phyloP scores from a whole-genome alignment of 1,140 invertebrate species.

The Zaprionus camerounensis region DNA sequence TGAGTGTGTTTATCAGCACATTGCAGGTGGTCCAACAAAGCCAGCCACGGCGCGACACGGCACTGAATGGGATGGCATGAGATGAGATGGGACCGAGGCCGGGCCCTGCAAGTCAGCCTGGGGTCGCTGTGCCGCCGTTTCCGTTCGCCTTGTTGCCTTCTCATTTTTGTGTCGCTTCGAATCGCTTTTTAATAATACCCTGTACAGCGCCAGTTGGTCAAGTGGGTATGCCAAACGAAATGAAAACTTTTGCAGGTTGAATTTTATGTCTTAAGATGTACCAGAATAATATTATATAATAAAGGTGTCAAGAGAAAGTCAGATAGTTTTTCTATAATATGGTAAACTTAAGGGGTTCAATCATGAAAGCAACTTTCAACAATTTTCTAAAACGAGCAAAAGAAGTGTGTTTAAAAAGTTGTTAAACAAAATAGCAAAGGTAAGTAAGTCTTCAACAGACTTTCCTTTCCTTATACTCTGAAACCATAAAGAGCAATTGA shows the following conservation, averaged over 20 bases:
- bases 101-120: constrained; percentile 54
- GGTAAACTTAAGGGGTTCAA: too few species aligned
- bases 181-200: constrained; percentile 38
- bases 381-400: too few species aligned
- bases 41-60: constrained; percentile 27
- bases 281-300: neutral
- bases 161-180: constrained; percentile 35
- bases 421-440: neutral
- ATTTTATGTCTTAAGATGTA: neutral
- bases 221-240: neutral
- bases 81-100: constrained; percentile 26
- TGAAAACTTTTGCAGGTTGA: too few species aligned
- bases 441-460: too few species aligned
- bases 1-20: constrained; percentile 77
- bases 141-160: constrained; percentile 59
- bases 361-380: too few species aligned
- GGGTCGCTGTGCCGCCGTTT: constrained; percentile 62
- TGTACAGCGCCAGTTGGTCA: neutral
- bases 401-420: too few species aligned
- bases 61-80: constrained; percentile 17
- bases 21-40: constrained; percentile 76
- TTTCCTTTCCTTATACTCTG: too few species aligned
- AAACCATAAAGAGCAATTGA: neutral
- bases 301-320: too few species aligned
- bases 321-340: too few species aligned